phyloP scores from a whole-genome alignment of 2,113 vertebrate species.

The Myodes glareolus region DNA sequence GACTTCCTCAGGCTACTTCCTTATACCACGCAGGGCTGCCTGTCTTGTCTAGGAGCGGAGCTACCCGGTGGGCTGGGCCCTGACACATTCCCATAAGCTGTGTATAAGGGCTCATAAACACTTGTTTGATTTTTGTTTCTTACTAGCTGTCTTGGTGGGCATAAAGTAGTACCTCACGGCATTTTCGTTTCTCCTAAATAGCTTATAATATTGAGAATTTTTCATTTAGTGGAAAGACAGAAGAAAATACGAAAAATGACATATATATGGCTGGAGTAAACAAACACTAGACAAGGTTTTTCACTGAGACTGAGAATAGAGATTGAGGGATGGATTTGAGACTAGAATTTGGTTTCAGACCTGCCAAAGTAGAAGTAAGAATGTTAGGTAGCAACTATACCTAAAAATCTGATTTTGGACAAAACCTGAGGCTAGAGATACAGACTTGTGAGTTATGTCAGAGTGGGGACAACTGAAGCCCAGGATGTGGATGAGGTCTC shows the following conservation, averaged over 20 bases:
- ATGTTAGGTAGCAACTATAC: not conserved
- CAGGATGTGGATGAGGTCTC: not conserved
- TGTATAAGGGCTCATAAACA: not conserved
- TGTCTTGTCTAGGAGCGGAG: not conserved
- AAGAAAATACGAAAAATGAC: not conserved
- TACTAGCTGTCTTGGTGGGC: not conserved
- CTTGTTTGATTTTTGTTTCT: not conserved
- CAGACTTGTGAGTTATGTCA: not conserved
- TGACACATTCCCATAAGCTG: not conserved
- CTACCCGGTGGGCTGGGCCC: not conserved
- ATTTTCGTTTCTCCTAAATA: not conserved
- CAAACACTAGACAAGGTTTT: no score
- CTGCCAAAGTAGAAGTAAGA: not conserved
- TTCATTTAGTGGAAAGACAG: not conserved
- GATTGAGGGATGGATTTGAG: not conserved
- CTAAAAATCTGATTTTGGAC: not conserved
- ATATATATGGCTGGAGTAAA: not conserved
- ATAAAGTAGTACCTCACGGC: not conserved
- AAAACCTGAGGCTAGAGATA: not conserved
- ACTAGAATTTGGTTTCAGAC: constrained; percentile 12
- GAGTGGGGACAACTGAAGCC: not conserved
- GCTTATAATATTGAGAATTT: not conserved
- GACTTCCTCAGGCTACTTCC: not conserved
- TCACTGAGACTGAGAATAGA: not conserved
- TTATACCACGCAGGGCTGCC: not conserved